Conservation (phyloP, 2,113 vertebrate species). For the Rhabdornis inornatus region DNA sequence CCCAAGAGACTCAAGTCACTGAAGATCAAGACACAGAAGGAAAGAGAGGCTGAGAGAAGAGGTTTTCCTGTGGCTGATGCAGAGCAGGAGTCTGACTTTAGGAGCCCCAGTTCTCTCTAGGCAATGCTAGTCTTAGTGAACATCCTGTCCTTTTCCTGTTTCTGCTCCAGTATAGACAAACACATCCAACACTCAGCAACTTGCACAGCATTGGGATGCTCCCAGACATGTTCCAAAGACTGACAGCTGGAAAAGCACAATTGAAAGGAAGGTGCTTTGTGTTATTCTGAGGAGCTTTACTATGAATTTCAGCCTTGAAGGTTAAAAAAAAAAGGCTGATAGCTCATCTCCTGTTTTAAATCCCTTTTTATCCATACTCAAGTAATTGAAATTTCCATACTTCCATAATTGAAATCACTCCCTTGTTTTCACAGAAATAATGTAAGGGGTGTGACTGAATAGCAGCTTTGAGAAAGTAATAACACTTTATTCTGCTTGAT, state of each 20-base stretch:
- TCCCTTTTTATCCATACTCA: background rate
- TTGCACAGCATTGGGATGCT: background rate
- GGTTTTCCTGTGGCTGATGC: background rate
- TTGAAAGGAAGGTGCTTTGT: background rate
- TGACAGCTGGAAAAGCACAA: background rate
- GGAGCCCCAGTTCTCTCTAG: background rate
- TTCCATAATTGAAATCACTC: background rate
- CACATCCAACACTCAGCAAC: background rate
- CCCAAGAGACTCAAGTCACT: background rate
- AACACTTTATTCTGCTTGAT: conserved; percentile 42
- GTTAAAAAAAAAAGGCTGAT: background rate
- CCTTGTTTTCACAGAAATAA: conserved; percentile 31
- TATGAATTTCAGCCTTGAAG: background rate
- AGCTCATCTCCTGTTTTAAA: background rate
- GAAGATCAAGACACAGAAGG: background rate
- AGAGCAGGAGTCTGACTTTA: background rate
- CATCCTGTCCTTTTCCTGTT: background rate
- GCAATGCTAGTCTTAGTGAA: background rate
- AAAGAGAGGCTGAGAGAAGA: background rate
- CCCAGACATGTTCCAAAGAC: background rate
- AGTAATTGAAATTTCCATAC: background rate
- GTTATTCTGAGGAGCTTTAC: background rate
- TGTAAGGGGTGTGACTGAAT: conserved; percentile 4
- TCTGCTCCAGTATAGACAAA: background rate
- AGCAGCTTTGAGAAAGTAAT: conserved; percentile 32